phyloP scores from a whole-genome alignment of 2,113 vertebrate species.

The Genyomyrus donnyi region DNA sequence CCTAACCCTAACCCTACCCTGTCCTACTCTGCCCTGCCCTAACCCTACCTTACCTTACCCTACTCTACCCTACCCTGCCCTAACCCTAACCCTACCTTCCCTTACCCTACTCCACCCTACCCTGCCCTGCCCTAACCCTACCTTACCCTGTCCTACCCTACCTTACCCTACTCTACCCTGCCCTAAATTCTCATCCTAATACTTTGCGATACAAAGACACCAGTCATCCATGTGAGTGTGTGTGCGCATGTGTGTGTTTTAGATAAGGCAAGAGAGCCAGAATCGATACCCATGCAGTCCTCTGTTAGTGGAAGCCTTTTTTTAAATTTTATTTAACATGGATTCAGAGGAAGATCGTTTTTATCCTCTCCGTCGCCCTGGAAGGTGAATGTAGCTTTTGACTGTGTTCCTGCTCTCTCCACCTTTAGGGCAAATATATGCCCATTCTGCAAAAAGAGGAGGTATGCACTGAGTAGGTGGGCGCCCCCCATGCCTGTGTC shows the following conservation, averaged over 20 bases:
- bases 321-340: neutral
- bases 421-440: conserved; percentile 41
- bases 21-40: too few relatives aligned
- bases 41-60: neutral
- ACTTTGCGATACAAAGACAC: neutral
- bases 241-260: neutral
- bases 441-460: conserved; percentile 42
- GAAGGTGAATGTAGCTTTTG: neutral
- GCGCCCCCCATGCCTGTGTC: conserved; percentile 14
- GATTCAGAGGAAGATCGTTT: neutral
- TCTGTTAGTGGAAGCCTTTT: neutral
- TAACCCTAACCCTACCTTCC: neutral
- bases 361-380: neutral
- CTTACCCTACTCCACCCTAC: too few relatives aligned
- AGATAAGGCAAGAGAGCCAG: neutral
- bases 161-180: neutral
- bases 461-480: conserved; percentile 33
- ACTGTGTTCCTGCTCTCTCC: conserved; percentile 24
- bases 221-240: neutral
- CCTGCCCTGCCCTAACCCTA: too few relatives aligned
- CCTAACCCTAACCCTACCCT: too few relatives aligned
- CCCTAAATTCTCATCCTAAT: neutral
- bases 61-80: too few relatives aligned
- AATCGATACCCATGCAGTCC: neutral
- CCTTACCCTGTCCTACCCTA: too few relatives aligned